Conservation (phyloP, 2,797 vertebrate species). For the Austrolebias charrua region DNA sequence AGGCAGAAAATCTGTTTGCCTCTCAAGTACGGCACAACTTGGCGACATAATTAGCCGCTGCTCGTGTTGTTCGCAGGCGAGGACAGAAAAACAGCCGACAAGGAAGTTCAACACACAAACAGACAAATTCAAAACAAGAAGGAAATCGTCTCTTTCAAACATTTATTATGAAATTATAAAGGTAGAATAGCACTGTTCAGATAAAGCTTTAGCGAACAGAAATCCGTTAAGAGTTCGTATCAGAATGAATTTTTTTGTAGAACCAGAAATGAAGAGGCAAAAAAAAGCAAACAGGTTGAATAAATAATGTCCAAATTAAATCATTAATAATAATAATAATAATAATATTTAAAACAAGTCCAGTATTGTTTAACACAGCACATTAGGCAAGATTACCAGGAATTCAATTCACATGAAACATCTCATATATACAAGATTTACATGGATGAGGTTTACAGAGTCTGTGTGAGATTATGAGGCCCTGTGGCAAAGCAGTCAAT, state of each 20-base stretch:
- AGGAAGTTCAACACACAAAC: slow-evolving; percentile 20
- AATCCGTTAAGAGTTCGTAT: slow-evolving; percentile 62
- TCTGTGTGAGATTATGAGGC: slow-evolving; percentile 65
- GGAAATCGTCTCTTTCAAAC: slow-evolving; percentile 77
- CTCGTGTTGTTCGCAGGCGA: slow-evolving; percentile 37
- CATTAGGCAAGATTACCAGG: slow-evolving; percentile 86
- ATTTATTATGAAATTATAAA: slow-evolving; percentile 88
- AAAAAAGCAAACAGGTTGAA: slow-evolving; percentile 24
- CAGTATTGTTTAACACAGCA: slow-evolving; percentile 83
- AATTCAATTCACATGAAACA: slow-evolving; percentile 84
- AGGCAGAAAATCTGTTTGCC: slow-evolving; percentile 39
- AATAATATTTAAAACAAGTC: slow-evolving; percentile 64
- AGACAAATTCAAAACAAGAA: slow-evolving; percentile 72
- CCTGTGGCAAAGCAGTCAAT: slow-evolving; percentile 68
- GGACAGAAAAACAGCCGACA: slow-evolving; percentile 30
- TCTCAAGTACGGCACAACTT: slow-evolving; percentile 43
- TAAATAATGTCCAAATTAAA: slow-evolving; percentile 41
- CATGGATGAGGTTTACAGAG: slow-evolving; percentile 74
- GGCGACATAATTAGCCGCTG: slow-evolving; percentile 39
- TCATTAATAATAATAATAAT: slow-evolving; percentile 57
- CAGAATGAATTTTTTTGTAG: slow-evolving; percentile 70
- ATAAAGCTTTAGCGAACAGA: slow-evolving; percentile 75
- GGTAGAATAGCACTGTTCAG: slow-evolving; percentile 80
- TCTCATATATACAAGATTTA: slow-evolving; percentile 83
- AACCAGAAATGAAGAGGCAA: slow-evolving; percentile 52